Percentiles rank a stretch among this genome's conserved stretches.
Evolutionary conservation across 30 jellyfish, hydroid and myxozoan species (phyloP).

Genomic region (Pseudorhiza aurosa): DNA sequence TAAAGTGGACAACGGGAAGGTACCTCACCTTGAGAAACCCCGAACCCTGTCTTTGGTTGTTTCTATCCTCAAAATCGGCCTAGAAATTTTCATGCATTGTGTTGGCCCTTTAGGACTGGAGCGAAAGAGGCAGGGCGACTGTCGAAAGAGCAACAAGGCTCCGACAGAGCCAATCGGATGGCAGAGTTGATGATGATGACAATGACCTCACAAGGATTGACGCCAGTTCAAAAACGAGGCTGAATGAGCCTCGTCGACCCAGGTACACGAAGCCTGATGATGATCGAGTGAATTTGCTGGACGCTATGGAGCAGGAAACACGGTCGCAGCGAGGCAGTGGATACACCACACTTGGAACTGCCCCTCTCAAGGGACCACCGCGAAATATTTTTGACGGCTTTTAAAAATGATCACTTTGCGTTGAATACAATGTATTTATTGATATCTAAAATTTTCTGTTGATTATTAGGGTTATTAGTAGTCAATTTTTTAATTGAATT

Average conservation of each 20-base stretch:
- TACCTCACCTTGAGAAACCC: background rate
- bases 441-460: too few relatives aligned
- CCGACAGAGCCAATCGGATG: slow-evolving; percentile 15
- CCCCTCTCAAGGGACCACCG: slow-evolving; percentile 51
- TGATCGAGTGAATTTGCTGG: slow-evolving; percentile 54
- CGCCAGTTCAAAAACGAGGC: slow-evolving; percentile 53
- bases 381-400: slow-evolving; percentile 69
- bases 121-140: slow-evolving; percentile 56
- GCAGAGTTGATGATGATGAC: slow-evolving; percentile 52
- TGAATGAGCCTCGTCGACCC: slow-evolving; percentile 45
- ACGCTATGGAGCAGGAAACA: slow-evolving; percentile 63
- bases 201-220: slow-evolving; percentile 38
- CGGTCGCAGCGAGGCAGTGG: slow-evolving; percentile 39
- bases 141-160: background rate
- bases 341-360: slow-evolving; percentile 47
- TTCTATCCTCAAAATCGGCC: background rate
- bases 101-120: slow-evolving; percentile 52
- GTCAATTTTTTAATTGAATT: too few relatives aligned
- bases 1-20: too few relatives aligned
- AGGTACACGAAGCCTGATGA: slow-evolving; percentile 61
- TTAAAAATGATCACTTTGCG: too few relatives aligned
- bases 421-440: too few relatives aligned
- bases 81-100: background rate
- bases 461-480: too few relatives aligned
- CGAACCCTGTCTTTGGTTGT: background rate